These are phyloP conservation scores for Aphidius ervi DNA, from an alignment of 1,140 invertebrate species.

Conservation along the genomic window DNA sequence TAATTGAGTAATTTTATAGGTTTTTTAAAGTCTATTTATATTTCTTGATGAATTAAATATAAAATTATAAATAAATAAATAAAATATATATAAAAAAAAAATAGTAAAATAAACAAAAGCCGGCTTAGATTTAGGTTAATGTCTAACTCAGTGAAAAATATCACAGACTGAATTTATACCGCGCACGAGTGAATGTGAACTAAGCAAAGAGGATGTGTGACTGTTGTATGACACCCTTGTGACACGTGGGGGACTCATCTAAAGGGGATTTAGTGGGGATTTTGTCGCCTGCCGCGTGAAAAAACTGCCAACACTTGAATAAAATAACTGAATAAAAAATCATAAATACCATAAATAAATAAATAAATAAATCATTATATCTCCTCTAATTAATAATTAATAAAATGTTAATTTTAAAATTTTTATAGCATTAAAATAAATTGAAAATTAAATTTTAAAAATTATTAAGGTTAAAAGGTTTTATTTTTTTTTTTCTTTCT, in stretches of 20 bases:
- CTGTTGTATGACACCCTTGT: constrained; percentile 35
- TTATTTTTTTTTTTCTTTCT: too few relatives aligned
- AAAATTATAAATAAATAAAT: neutral
- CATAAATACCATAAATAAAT: neutral
- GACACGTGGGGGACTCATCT: constrained; percentile 42
- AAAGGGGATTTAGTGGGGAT: constrained; percentile 41
- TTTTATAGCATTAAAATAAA: too few relatives aligned
- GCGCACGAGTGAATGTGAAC: constrained; percentile 32
- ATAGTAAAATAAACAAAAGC: neutral
- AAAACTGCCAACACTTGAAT: constrained; percentile 45
- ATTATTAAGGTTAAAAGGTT: too few relatives aligned
- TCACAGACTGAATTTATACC: constrained; percentile 8
- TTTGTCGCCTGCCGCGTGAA: constrained; percentile 38
- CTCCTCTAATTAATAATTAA: neutral
- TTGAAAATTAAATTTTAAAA: too few relatives aligned
- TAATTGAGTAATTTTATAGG: neutral
- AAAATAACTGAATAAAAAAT: constrained; percentile 10
- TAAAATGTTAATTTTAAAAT: too few relatives aligned
- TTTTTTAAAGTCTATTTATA: too few relatives aligned
- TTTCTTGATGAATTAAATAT: too few relatives aligned
- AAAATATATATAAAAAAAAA: too few relatives aligned
- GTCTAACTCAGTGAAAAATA: neutral
- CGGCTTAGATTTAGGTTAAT: neutral
- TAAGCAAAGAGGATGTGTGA: constrained; percentile 4
- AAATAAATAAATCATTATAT: neutral